These are phyloP conservation scores for Automeris io DNA, from an alignment of 2,888 invertebrate genomes.

Conservation along the genomic window DNA sequence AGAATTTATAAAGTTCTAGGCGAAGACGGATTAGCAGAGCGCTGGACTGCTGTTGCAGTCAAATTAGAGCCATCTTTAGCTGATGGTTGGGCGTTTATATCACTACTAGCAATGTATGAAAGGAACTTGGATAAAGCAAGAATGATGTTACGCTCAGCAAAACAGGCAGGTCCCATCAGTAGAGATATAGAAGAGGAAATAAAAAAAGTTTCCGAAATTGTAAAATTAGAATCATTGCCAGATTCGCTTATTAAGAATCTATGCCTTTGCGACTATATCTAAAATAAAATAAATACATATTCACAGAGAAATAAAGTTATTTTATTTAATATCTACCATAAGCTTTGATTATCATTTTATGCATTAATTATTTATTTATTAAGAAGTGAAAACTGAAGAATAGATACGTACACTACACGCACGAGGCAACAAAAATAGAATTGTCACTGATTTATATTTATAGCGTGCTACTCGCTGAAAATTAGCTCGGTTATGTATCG, in stretches of 20 bases:
- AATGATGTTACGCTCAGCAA: constrained; percentile 53
- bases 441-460: constrained; percentile 37
- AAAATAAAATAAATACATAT: too few relatives aligned
- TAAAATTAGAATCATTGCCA: constrained; percentile 39
- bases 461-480: constrained; percentile 23
- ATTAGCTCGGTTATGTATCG: constrained; percentile 20
- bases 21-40: constrained; percentile 45
- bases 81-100: constrained; percentile 62
- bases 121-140: constrained; percentile 45
- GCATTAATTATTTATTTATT: too few relatives aligned
- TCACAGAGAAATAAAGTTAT: too few relatives aligned
- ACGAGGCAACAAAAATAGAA: constrained; percentile 34
- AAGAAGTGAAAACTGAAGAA: too few relatives aligned
- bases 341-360: too few relatives aligned
- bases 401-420: too few relatives aligned
- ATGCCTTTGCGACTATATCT: constrained; percentile 34
- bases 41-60: constrained; percentile 58
- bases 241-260: constrained; percentile 48
- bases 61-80: constrained; percentile 53
- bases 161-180: constrained; percentile 50
- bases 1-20: constrained; percentile 43
- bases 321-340: too few relatives aligned
- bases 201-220: constrained; percentile 32
- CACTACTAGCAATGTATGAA: constrained; percentile 49
- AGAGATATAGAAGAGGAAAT: constrained; percentile 46